A percentile compares a stretch with the other conserved stretches of the same genome.
Conservation (phyloP, 2,888 invertebrate species). For the Desoria tigrina region DNA sequence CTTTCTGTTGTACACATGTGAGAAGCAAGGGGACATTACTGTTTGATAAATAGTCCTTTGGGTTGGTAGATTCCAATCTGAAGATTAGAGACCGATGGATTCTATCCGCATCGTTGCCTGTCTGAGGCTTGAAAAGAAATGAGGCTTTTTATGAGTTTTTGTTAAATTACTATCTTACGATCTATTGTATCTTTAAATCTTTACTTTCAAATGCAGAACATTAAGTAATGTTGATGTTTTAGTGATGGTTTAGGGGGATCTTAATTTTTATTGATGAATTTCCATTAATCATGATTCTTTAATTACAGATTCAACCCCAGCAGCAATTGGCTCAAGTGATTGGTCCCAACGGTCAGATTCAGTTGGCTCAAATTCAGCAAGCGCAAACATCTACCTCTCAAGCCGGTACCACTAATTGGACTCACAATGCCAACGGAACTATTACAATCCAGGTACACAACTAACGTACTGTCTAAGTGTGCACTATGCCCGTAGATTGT, state of each 20-base stretch:
- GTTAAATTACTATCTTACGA: background rate
- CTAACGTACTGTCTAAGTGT: background rate
- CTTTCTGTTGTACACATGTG: background rate
- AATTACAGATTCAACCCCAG: slow-evolving; percentile 56
- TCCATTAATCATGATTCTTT: slow-evolving; percentile 9
- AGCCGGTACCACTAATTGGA: slow-evolving; percentile 46
- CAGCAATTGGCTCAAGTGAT: slow-evolving; percentile 78
- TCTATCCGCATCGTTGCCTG: background rate
- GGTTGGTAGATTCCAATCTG: background rate
- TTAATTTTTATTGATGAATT: background rate
- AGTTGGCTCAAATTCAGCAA: slow-evolving; percentile 71
- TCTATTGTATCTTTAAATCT: background rate
- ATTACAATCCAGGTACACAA: slow-evolving; percentile 50
- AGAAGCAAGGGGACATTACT: background rate
- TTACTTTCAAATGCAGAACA: too few species aligned
- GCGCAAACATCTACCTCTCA: slow-evolving; percentile 54
- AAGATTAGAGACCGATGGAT: background rate
- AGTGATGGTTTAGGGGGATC: background rate
- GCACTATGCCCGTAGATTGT: background rate
- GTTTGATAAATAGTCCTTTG: slow-evolving; percentile 5
- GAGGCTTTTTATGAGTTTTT: background rate
- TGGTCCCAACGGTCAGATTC: slow-evolving; percentile 85
- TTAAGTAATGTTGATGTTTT: too few species aligned
- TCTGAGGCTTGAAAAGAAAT: background rate
- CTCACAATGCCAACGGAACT: slow-evolving; percentile 52